Conservation (phyloP, 2,113 vertebrate genomes). For the Sterna hirundo region DNA sequence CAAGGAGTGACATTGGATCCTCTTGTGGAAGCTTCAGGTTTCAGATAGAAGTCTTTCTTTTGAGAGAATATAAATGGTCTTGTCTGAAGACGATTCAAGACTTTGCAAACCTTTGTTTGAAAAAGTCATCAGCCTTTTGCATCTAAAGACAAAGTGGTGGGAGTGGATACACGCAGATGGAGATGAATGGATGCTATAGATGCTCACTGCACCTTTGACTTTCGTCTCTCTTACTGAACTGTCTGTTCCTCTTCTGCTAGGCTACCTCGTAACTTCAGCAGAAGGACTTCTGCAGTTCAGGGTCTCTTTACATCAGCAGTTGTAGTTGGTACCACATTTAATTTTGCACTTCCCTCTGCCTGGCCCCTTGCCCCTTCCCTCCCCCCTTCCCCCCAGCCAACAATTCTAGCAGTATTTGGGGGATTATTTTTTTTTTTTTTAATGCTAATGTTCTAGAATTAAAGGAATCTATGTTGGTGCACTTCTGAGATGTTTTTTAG, state of each 20-base stretch:
- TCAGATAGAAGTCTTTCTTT: neutral
- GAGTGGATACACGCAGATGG: neutral
- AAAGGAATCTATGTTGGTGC: accelerated
- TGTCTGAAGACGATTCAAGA: neutral
- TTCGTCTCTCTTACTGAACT: neutral
- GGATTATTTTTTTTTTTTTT: neutral
- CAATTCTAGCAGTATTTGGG: neutral
- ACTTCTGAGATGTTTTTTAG: neutral
- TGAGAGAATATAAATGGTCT: neutral
- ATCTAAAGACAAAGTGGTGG: neutral
- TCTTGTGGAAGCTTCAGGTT: neutral
- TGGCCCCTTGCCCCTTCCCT: neutral
- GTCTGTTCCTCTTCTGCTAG: neutral
- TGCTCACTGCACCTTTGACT: neutral
- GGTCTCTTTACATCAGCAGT: neutral
- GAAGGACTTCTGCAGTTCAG: neutral
- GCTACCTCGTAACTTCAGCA: neutral
- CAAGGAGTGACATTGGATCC: neutral
- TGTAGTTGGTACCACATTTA: neutral
- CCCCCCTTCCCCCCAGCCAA: accelerated
- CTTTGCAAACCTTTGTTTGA: neutral
- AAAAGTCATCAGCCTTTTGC: neutral
- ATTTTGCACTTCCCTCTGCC: neutral
- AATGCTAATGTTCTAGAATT: neutral
- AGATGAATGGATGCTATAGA: neutral